Evolutionary conservation across 2,888 invertebrate genomes (phyloP), one percentile per base, ranked within the genome.

Genomic region (Priocnemis perturbator): DNA sequence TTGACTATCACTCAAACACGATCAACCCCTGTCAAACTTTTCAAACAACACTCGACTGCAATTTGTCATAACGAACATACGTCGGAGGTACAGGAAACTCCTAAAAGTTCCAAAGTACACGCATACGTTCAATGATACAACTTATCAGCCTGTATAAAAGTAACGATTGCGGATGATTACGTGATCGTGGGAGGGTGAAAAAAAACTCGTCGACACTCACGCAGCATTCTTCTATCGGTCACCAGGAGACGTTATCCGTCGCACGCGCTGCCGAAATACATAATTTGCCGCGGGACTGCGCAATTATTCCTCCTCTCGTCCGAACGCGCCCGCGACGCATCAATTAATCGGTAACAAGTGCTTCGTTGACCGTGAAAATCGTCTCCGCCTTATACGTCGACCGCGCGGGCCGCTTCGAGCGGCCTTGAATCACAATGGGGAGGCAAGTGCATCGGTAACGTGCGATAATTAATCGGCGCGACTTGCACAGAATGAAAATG

Each of bases 371-470:
- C 50, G 50, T 50, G 50, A 19, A 50, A 50, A 50, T 17, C 14
- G 50, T 50, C 50, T 50, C 50, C 50, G 50, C 50, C 50, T 50
- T 19, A 5, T 50, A 50, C 4, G n/a, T 5, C 9, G 50, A 50
- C n/a, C 3, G 26, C 37, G 37, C 37, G 37, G 37, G 37, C 11
- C 37, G 37, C n/a, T 19, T 50, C 50, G 50, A 50, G 9, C 50
- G 50, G 19, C 50, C 50, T 50, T 50, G 50, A 50, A 50, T 19
- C 50, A 4, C n/a, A 19, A 50, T 50, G 50, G 50, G 37, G 37
- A 1, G 2, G n/a, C 17, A 17, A 50, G 50, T 50, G 50, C 50
- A 50, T 17, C 17, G 50, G 50, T 50, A 14, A 14, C 50, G 50
- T 9, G 50, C 19, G 50, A 50, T 50, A 50, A 50, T 50, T 50